These are phyloP conservation scores for Melanargia galathea DNA, from an alignment of 2,888 invertebrate genomes.

Conservation along the genomic window DNA sequence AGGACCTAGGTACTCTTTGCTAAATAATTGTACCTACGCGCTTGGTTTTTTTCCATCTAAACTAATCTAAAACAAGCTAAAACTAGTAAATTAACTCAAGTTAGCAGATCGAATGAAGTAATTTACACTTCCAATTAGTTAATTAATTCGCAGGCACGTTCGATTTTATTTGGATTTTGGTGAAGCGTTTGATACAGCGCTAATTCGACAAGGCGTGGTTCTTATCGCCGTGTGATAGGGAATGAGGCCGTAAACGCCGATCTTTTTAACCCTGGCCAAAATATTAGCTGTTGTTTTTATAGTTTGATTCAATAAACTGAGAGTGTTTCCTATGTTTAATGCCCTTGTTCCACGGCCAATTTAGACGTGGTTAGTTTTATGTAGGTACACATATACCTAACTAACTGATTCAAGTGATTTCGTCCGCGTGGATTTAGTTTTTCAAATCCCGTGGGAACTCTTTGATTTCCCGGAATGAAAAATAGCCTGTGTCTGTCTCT, in stretches of 20 bases:
- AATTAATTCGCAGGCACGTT: constrained; percentile 8
- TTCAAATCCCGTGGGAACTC: too few relatives aligned
- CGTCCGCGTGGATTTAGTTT: too few relatives aligned
- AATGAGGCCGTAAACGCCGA: constrained; percentile 58
- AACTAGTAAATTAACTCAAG: not conserved
- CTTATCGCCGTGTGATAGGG: constrained; percentile 62
- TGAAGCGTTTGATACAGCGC: constrained; percentile 33
- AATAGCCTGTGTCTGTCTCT: too few relatives aligned
- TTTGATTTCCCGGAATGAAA: too few relatives aligned
- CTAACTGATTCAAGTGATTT: too few relatives aligned
- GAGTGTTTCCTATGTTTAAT: too few relatives aligned
- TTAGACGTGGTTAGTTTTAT: too few relatives aligned
- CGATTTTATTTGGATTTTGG: constrained; percentile 26
- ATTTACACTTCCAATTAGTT: not conserved
- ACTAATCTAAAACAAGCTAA: not conserved
- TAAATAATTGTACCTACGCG: too few relatives aligned
- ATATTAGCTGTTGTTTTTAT: not conserved
- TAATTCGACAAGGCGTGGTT: constrained; percentile 55
- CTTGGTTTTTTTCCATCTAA: too few relatives aligned
- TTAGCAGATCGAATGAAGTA: not conserved
- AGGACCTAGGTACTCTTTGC: too few relatives aligned
- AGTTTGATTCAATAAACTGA: not conserved
- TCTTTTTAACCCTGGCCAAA: constrained; percentile 29
- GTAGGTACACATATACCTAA: too few relatives aligned
- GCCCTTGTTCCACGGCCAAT: too few relatives aligned